Conservation (phyloP, 2,797 vertebrate species). For the Microtus californicus region DNA sequence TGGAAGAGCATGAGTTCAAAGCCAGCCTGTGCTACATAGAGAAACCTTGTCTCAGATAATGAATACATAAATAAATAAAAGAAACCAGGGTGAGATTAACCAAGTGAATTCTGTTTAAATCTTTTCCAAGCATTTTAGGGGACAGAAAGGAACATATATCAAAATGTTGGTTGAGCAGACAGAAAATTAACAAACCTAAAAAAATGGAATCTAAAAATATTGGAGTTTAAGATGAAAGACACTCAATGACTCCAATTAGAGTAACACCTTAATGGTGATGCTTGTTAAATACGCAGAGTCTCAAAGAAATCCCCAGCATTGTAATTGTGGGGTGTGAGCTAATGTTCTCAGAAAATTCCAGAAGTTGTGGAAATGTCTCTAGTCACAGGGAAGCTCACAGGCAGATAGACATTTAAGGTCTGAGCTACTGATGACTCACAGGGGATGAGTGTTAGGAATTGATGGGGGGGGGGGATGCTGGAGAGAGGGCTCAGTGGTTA, state of each 20-base stretch:
- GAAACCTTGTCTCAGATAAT: neutral
- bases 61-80: neutral
- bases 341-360: neutral
- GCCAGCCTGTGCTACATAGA: neutral
- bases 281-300: neutral
- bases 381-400: neutral
- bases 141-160: too few relatives aligned
- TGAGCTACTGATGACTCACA: neutral
- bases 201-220: neutral
- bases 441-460: slow-evolving; percentile 29
- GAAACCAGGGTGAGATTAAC: neutral
- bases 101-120: neutral
- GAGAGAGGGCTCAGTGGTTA: too few relatives aligned
- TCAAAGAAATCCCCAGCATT: neutral
- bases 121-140: neutral
- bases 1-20: neutral
- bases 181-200: neutral
- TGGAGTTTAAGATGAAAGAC: neutral
- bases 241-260: neutral
- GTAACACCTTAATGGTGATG: neutral
- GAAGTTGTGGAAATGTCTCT: neutral
- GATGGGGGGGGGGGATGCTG: neutral
- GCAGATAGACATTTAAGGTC: neutral
- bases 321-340: neutral
- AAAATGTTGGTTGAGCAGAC: neutral